Evolutionary conservation across 2,113 vertebrate genomes (phyloP).

Genomic region (Pachycephala philippinensis): DNA sequence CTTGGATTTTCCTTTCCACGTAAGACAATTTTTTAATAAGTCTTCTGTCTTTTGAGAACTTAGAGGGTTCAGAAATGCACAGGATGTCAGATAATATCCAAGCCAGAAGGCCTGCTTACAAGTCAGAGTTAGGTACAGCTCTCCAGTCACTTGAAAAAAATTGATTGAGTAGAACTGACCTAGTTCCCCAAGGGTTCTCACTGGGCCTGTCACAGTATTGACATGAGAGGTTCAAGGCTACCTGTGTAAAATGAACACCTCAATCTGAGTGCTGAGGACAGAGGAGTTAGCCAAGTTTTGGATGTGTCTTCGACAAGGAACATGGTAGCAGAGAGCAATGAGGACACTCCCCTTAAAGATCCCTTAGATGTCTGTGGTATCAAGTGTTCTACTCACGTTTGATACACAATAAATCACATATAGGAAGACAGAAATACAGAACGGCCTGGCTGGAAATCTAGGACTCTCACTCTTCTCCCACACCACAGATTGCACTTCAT

Average conservation of each 20-base stretch:
- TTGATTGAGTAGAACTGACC: not conserved
- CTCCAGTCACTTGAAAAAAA: not conserved
- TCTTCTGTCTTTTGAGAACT: not conserved
- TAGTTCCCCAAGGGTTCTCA: not conserved
- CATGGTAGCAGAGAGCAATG: not conserved
- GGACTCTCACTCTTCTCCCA: not conserved
- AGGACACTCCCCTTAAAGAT: not conserved
- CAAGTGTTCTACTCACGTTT: fast-evolving
- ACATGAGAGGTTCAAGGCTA: not conserved
- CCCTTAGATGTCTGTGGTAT: not conserved
- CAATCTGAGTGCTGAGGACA: not conserved
- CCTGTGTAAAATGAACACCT: not conserved
- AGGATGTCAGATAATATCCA: not conserved
- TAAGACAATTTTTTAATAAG: not conserved
- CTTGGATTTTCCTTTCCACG: not conserved
- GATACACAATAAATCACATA: not conserved
- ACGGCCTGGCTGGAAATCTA: not conserved
- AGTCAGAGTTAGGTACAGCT: not conserved
- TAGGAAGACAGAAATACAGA: not conserved
- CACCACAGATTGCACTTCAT: not conserved
- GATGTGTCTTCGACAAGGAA: not conserved
- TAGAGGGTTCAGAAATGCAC: not conserved
- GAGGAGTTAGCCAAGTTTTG: not conserved
- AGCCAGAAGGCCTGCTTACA: not conserved
- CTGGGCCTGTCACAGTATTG: not conserved